Base-by-base conservation (phyloP, 2,888 invertebrate genomes). In the Conops quadrifasciatus region DNA sequence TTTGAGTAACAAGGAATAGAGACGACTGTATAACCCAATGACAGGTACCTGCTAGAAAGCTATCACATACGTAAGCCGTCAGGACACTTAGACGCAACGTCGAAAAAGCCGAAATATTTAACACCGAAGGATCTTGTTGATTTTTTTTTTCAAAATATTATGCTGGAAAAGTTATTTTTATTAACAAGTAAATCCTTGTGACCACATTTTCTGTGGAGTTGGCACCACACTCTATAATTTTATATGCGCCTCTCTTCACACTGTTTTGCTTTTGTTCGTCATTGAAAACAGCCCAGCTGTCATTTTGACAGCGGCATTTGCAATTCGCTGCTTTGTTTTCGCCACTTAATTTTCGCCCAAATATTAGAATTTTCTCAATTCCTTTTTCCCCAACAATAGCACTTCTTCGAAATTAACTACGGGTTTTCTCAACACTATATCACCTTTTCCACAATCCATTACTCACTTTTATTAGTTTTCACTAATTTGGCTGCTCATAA, bases 361-460 rank as follows among this genome's bases (percentile, higher is more conserved):
- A 72, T 56, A 65, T 5, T 30, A 67, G 62, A 65, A 71, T 72
- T 73, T 73, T 73, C 66, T 43, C 65, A 62, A 56, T 62, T 69
- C 66, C 64, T 65, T 60, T 66, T 53, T 65, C 65, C 60, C n/a
- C n/a, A n/a, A 70, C 58, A 66, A 68, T 51, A 71, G 67, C 71
- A 74, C 71, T 58, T 72, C 56, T 63, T 15, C 2, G 51, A 51
- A 66, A 60, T 24, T 24, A 53, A n/a, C n/a, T n/a, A n/a, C n/a
- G 26, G 13, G 21, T 60, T 60, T 60, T 66, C 66, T 11, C 9
- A 1, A 28, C 30, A 56, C 15, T 51, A 1, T 21, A 24, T 15
- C 19, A 24, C 36, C 53, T 66, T 71, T 60, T 43, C 24, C 59
- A 62, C 51, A 51, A 62, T 47, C 19, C 21, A 30, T 49, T 67